Evolutionary conservation across 1,140 invertebrate species (phyloP), one percentile per base, ranked within the genome.

Genomic region (Musca domestica): DNA sequence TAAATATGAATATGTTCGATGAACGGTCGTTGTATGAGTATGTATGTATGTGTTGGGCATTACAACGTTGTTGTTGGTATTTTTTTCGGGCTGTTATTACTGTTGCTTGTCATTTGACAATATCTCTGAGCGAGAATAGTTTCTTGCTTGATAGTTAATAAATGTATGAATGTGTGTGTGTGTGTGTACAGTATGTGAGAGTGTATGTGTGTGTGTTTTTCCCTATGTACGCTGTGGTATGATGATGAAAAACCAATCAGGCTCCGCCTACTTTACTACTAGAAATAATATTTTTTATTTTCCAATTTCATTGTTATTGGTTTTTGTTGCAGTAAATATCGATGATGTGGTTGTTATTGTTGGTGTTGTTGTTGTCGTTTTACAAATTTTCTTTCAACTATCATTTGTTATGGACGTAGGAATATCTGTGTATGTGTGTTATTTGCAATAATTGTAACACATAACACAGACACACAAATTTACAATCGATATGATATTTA

Each of bases 261-360:
- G 64, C 64, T 69, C 67, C 67, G 67, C 67, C 67, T 49, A 49
- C 63, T 69, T 69, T 69, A 34, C 66, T 48, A 41, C 27, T 27
- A 58, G 25, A 19, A 61, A 63, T 78, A 74, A 75, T 63, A 54
- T 47, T 68, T 68, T 68, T 76, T 76, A 78, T 73, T 76, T 73
- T 76, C 78, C 76, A 70, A 78, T 78, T 74, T 71, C 73, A 76
- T 78, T 74, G 75, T 75, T 76, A 73, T 78, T 78, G 74, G 73
- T 72, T 76, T 75, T 72, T 69, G 70, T 70, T 72, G 65, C 71
- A 41, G 34, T 41, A 41, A 41, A 41, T 41, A 41, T 41, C 34
- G 34, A 41, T 41, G 34, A 41, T 41, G 34, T 9, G 4, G 5
- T 10, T 41, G 61, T 64, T 69, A 41, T 67, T 64, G 67, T 41